These are phyloP conservation scores for Salminus brasiliensis DNA, from an alignment of 2,113 vertebrate species.

Conservation along the genomic window DNA sequence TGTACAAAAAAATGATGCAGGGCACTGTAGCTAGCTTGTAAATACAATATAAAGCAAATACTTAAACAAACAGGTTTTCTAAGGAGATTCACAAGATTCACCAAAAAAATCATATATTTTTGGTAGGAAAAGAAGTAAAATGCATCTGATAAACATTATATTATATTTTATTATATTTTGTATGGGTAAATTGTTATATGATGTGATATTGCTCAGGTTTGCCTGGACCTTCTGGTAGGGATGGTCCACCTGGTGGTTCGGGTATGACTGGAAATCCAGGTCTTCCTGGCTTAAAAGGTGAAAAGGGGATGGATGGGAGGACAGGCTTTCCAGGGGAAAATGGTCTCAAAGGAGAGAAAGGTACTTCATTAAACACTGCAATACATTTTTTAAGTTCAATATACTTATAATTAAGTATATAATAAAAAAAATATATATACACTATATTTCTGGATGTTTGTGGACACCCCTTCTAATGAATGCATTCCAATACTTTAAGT, in stretches of 20 bases:
- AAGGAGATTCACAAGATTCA: too few relatives aligned
- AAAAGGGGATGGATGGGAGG: slow-evolving; percentile 59
- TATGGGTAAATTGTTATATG: not conserved
- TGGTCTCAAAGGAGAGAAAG: slow-evolving; percentile 71
- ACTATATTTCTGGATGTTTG: too few relatives aligned
- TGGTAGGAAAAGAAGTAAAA: not conserved
- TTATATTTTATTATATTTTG: not conserved
- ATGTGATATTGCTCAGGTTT: slow-evolving; percentile 58
- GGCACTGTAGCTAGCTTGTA: too few relatives aligned
- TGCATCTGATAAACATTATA: not conserved
- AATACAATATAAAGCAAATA: too few relatives aligned
- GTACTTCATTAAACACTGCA: slow-evolving; percentile 50
- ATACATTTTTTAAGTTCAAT: too few relatives aligned
- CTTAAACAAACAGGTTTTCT: too few relatives aligned
- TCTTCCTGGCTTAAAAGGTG: slow-evolving; percentile 60
- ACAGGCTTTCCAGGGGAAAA: slow-evolving; percentile 62
- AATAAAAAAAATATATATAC: too few relatives aligned
- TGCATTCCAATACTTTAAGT: too few relatives aligned
- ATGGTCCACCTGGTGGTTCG: slow-evolving; percentile 55
- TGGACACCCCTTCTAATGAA: too few relatives aligned
- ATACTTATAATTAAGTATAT: too few relatives aligned
- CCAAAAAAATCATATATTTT: too few relatives aligned
- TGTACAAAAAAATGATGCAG: too few relatives aligned
- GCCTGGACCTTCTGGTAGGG: slow-evolving; percentile 59
- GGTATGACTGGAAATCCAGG: slow-evolving; percentile 63